Evolutionary conservation across 2,888 invertebrate species (phyloP), one percentile per base, ranked within the genome.

Genomic region (Dynastes tityus): DNA sequence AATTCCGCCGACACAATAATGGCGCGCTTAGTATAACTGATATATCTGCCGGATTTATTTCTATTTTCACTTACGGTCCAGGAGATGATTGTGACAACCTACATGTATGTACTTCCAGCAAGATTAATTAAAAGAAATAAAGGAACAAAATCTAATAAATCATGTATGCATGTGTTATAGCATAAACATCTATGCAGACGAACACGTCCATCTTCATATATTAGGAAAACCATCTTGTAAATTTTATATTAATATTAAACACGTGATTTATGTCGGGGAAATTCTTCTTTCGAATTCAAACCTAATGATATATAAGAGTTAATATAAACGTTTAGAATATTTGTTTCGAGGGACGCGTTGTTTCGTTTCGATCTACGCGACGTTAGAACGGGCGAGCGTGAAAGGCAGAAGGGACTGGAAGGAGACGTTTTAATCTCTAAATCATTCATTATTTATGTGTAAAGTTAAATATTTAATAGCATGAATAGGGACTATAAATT

Each of bases 391-490:
- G 61, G 40, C 22, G 2, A 22, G 8, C 8, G 49, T 16, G 27
- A 68, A 27, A 68, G 68, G 22, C 13, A 55, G 55, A 29, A 40
- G 49, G 40, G 45, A 40, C 2, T 6, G 11, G 40, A 68, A 8
- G 37, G 55, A 67, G 55, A 75, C 68, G 67, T 76, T 78, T 76
- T 78, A 78, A 78, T 78, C 78, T 78, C 67, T 76, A 78, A 78
- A 78, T 78, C 78, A 76, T 77, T 77, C 71, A 77, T 79, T 79
- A 79, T 79, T 79, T 79, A 79, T 73, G 79, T 79, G 79, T 73
- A 77, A 76, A 79, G 79, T 73, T 77, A 71, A 79, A 71, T 77
- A 77, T 77, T 77, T 76, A 79, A 77, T 77, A 73, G 77, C 79
- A 77, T 64, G 76, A 79, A 77, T 71, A 77, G 71, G 64, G 79